These are phyloP conservation scores for Mesocentrotus franciscanus DNA, from an alignment of 53 echinoderm and acorn worm genomes.

Conservation along the genomic window DNA sequence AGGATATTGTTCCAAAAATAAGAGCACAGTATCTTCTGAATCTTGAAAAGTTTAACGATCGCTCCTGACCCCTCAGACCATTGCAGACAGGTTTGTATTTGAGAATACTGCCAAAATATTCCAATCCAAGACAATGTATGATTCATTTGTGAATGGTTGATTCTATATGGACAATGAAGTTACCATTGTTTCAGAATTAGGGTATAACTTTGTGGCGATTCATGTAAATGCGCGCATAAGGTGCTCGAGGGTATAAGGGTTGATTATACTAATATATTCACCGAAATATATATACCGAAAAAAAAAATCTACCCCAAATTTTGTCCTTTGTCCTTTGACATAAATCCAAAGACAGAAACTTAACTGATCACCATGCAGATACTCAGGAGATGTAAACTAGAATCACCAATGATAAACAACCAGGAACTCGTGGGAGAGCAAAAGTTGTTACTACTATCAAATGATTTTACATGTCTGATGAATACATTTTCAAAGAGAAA, in stretches of 20 bases:
- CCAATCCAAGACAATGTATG: not conserved
- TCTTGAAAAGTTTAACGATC: conserved; percentile 17
- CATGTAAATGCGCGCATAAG: too few relatives aligned
- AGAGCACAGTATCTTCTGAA: conserved; percentile 2
- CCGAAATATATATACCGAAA: not conserved
- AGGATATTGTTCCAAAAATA: conserved; percentile 45
- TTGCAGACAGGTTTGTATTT: not conserved
- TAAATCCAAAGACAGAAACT: too few relatives aligned
- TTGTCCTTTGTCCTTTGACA: too few relatives aligned
- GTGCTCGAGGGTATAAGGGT: too few relatives aligned
- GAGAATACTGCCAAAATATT: not conserved
- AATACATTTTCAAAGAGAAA: too few relatives aligned
- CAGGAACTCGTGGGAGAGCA: too few relatives aligned
- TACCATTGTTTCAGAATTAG: not conserved
- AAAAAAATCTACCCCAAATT: too few relatives aligned
- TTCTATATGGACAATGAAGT: not conserved
- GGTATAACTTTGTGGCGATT: not conserved
- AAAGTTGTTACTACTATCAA: too few relatives aligned
- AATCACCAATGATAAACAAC: too few relatives aligned
- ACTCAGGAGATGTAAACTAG: too few relatives aligned
- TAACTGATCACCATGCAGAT: too few relatives aligned
- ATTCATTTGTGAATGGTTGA: not conserved
- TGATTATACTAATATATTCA: not conserved
- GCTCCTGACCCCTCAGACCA: not conserved
- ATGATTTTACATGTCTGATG: too few relatives aligned